Percentiles rank a stretch among this genome's conserved stretches.
phyloP scores from a whole-genome alignment of 1,140 invertebrate genomes.

The Myzus persicae region DNA sequence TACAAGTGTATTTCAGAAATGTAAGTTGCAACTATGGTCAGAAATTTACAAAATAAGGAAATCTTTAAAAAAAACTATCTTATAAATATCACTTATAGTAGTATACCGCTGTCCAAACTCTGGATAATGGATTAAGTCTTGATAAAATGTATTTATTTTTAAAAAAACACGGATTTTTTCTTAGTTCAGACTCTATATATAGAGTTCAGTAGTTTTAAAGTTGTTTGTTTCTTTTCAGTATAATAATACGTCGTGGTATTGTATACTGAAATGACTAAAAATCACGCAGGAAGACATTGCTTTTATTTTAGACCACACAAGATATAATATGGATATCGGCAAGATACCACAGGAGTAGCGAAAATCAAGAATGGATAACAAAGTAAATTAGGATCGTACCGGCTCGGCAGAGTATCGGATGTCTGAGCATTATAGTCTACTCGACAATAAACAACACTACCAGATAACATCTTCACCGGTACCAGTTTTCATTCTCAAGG shows the following conservation, averaged over 20 bases:
- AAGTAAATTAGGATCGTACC: not conserved
- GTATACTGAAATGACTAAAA: not conserved
- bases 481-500: slow-evolving; percentile 48
- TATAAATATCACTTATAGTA: not conserved
- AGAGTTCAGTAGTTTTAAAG: not conserved
- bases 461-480: slow-evolving; percentile 26
- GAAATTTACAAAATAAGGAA: not conserved
- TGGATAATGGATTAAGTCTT: not conserved
- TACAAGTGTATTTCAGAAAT: not conserved
- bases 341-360: not conserved
- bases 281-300: not conserved
- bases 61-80: not conserved
- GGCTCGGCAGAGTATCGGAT: not conserved
- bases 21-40: not conserved
- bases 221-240: not conserved
- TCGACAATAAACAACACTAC: not conserved
- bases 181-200: not conserved
- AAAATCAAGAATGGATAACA: not conserved
- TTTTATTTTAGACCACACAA: slow-evolving; percentile 30
- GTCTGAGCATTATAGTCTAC: slow-evolving; percentile 1
- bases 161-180: not conserved
- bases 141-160: not conserved
- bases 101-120: not conserved
- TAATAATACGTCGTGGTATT: not conserved
- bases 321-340: not conserved